A percentile compares a stretch with the other conserved stretches of the same genome.
These are phyloP conservation scores for Campopleginae sp. DNA, from an alignment of 2,888 invertebrate genomes.

Conservation along the genomic window DNA sequence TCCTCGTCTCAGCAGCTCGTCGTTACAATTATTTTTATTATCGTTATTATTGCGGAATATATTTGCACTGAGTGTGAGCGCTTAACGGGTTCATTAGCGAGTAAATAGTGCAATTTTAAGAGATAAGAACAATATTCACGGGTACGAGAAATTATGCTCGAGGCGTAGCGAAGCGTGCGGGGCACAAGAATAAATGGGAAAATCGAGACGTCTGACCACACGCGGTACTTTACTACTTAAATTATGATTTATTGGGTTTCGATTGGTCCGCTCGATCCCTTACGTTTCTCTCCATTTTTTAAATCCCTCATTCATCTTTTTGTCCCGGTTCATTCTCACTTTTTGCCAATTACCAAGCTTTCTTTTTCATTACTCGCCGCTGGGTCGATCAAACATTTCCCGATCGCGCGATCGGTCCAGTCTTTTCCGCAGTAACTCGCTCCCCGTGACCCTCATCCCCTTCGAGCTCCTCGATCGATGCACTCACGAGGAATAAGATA, in stretches of 20 bases:
- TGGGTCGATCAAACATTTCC: background rate
- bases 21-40: slow-evolving; percentile 48
- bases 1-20: slow-evolving; percentile 22
- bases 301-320: slow-evolving; percentile 24
- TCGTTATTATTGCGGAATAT: slow-evolving; percentile 36
- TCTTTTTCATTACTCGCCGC: background rate
- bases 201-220: slow-evolving; percentile 57
- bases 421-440: slow-evolving; percentile 37
- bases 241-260: slow-evolving; percentile 45
- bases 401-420: background rate
- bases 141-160: slow-evolving; percentile 10
- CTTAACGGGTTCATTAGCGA: slow-evolving; percentile 54
- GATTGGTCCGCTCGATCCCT: slow-evolving; percentile 18
- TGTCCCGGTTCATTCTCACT: background rate
- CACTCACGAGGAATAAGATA: slow-evolving; percentile 20
- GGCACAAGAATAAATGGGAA: slow-evolving; percentile 2
- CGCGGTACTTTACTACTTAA: slow-evolving; percentile 56
- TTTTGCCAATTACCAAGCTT: background rate
- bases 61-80: slow-evolving; percentile 32
- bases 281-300: slow-evolving; percentile 5
- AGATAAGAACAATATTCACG: slow-evolving; percentile 13
- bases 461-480: slow-evolving; percentile 2
- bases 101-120: slow-evolving; percentile 39
- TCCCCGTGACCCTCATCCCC: background rate
- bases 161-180: background rate